Evolutionary conservation across 2,888 invertebrate species (phyloP).

Genomic region (Tanytarsus gracilentus): DNA sequence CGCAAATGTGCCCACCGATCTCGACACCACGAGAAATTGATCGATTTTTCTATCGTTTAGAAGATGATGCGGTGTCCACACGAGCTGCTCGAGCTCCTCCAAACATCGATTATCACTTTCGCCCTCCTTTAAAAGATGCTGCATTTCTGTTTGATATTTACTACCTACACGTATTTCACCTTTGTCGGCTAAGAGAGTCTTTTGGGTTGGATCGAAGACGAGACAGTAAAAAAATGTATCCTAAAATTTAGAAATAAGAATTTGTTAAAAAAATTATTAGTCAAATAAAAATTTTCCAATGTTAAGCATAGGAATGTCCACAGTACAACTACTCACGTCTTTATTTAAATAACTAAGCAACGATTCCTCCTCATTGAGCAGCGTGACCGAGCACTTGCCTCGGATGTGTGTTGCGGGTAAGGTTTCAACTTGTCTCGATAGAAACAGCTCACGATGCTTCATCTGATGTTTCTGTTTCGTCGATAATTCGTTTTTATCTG

Average conservation of each 20-base stretch:
- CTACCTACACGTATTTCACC: conserved; percentile 89
- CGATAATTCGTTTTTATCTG: conserved; percentile 56
- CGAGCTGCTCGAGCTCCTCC: conserved; percentile 77
- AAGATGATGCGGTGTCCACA: conserved; percentile 90
- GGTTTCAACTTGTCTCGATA: conserved; percentile 95
- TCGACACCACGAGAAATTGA: conserved; percentile 90
- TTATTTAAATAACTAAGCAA: conserved; percentile 92
- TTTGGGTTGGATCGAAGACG: conserved; percentile 98
- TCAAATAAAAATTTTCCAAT: conserved; percentile 1
- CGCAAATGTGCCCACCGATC: conserved; percentile 97
- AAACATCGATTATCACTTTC: conserved; percentile 50
- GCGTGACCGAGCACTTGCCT: conserved; percentile 97
- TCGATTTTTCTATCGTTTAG: conserved; percentile 94
- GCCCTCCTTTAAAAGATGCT: conserved; percentile 71
- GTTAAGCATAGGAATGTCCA: conserved; percentile 24
- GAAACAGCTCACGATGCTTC: conserved; percentile 95
- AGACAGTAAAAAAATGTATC: conserved; percentile 99
- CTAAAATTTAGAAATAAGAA: conserved; percentile 46
- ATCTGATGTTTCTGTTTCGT: conserved; percentile 89
- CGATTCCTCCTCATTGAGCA: conserved; percentile 98
- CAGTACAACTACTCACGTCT: conserved; percentile 60
- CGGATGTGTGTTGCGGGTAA: conserved; percentile 97
- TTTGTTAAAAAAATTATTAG: conserved; percentile 5
- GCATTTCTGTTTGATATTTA: conserved; percentile 93
- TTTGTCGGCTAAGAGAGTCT: conserved; percentile 97